Base-by-base conservation (phyloP, 1,140 invertebrate species). In the Leptoteleia sp. region DNA sequence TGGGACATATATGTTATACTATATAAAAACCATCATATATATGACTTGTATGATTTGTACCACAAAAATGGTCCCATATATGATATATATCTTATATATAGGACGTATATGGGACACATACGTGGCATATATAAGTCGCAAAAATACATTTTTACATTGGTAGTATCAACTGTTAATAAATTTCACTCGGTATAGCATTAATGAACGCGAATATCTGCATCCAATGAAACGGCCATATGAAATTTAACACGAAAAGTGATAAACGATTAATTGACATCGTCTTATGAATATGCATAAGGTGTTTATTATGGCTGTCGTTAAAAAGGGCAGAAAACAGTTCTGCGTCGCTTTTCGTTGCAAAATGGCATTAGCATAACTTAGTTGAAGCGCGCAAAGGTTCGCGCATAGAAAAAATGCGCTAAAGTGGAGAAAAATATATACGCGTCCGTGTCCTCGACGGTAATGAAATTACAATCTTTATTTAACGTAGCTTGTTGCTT, bases 381-480 rank as follows among this genome's bases (percentile, higher is more conserved):
- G 5, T 22, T 4, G 42, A 19, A 8, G 13, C 15, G 11, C n/a
- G 8, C 1, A 13, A 15, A 22, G 9, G 29, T 15, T 29, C 25
- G 43, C 4, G n/a, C 15, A 31, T 35, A 17, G 15, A 43, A 33
- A 47, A 35, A 25, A 37, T 47, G 42, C 42, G n/a, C n/a, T n/a
- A 43, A 59, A 31, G 29, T n/a, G 3, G 37, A 62, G 50, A 57
- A 61, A 62, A 47, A n/a, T n/a, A n/a, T n/a, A n/a, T n/a, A n/a
- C n/a, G n/a, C n/a, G n/a, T 50, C 0, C 33, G 9, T 8, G 31
- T 62, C 33, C 29, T 37, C 38, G 42, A 37, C 38, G 45, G 33
- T 42, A 59, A 42, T 52, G 67, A 54, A 71, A 71, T 61, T 43
- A 61, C 17, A 61, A 71, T 61, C 45, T 52, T 42, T 59, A 61